A percentile compares a stretch with the other conserved stretches of the same genome.
phyloP scores from a whole-genome alignment of 2,888 invertebrate species.

The Mechanitis mazaeus region DNA sequence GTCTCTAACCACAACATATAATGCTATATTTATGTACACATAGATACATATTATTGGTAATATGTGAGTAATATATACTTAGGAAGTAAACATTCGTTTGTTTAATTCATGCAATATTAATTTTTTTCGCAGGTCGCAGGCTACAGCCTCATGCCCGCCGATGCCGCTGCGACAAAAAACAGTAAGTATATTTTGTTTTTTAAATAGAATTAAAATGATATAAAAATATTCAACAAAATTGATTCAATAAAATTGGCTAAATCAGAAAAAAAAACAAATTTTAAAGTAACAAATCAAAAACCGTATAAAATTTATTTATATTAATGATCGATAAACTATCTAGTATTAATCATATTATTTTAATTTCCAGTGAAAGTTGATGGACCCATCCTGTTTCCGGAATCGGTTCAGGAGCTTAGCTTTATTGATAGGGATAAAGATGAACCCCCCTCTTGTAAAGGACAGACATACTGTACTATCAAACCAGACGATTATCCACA shows the following conservation, averaged over 20 bases:
- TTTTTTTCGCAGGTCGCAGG: conserved; percentile 24
- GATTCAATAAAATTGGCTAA: no score
- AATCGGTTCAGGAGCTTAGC: neutral
- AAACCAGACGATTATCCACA: conserved; percentile 56
- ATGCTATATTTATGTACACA: no score
- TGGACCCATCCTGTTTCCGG: conserved; percentile 15
- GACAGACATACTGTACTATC: conserved; percentile 49
- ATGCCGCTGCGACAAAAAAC: conserved; percentile 15
- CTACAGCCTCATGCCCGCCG: conserved; percentile 13
- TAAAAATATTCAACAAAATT: no score
- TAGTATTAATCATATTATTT: no score
- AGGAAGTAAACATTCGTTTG: neutral
- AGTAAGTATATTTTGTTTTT: conserved; percentile 14
- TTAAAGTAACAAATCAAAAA: no score
- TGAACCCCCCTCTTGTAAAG: conserved; percentile 43
- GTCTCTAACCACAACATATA: no score
- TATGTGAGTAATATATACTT: neutral
- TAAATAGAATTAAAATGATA: no score
- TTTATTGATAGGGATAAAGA: conserved; percentile 24
- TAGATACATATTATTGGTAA: no score
- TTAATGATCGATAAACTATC: no score
- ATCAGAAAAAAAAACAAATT: no score
- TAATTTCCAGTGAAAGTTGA: neutral
- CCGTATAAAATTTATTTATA: no score
- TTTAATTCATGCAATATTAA: neutral